These are phyloP conservation scores for Cyrtorhinus lividipennis DNA, from an alignment of 1,140 invertebrate species.

Conservation along the genomic window DNA sequence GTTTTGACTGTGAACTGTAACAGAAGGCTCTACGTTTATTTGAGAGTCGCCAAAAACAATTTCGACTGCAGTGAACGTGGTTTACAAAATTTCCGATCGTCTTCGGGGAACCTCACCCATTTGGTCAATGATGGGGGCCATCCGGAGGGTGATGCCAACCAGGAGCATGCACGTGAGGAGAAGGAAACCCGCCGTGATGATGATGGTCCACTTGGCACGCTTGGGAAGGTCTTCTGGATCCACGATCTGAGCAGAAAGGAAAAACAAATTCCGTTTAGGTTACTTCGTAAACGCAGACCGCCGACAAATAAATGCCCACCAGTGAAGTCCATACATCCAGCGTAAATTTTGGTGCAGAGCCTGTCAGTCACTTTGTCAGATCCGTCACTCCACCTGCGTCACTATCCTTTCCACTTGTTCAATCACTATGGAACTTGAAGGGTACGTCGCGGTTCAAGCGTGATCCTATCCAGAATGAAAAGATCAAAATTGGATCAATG, in stretches of 20 bases:
- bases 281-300: background rate
- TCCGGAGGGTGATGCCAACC: constrained; percentile 72
- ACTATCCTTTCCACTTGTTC: too few relatives aligned
- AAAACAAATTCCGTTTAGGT: constrained; percentile 1
- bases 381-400: too few relatives aligned
- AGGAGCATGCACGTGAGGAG: constrained; percentile 71
- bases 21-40: background rate
- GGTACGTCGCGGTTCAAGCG: too few relatives aligned
- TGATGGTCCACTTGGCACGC: constrained; percentile 72
- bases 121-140: constrained; percentile 83
- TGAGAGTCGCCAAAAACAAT: background rate
- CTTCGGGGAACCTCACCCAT: constrained; percentile 52
- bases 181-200: constrained; percentile 68
- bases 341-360: too few relatives aligned
- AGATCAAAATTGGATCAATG: too few relatives aligned
- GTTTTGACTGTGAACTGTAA: constrained; percentile 27
- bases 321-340: too few relatives aligned
- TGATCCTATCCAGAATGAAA: too few relatives aligned
- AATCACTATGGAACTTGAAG: too few relatives aligned
- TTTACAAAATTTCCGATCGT: background rate
- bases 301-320: too few relatives aligned
- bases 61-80: background rate
- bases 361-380: too few relatives aligned
- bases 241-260: constrained; percentile 18
- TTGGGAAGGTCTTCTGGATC: constrained; percentile 64